Base-by-base conservation (phyloP, 2,797 vertebrate species). In the Diglossa cyanea region DNA sequence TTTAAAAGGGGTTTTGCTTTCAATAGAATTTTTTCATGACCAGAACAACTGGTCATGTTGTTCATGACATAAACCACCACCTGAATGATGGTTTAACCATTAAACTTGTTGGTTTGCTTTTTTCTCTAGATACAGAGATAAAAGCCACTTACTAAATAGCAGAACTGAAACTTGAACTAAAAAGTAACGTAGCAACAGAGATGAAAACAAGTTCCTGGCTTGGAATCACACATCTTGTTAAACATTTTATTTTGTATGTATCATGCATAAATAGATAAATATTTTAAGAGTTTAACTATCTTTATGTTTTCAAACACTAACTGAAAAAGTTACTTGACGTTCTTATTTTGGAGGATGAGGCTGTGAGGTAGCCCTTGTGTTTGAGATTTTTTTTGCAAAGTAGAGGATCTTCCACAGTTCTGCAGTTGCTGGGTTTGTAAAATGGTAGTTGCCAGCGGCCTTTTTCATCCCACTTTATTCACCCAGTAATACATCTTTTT, bases 401-500 rank as follows among this genome's bases (percentile, higher is more conserved):
- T 30, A 53, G 33, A 60, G 28, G 31, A 24, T 40, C 15, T 85
- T 78, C 40, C 37, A 58, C 25, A 72, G 3, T 11, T 88, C 33
- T 66, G 21, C 13, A 51, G 7, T 75, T 77, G 37, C n/a, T 1
- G 2, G 2, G 2, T 55, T 81, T 73, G 12, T 71, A 31, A 65
- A 65, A 58, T 30, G 44, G 33, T 48, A 90, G 25, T n/a, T 65
- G 76, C 13, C 26, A 90, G 44, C 15, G 58, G 40, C 33, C 31
- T 88, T 67, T 39, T 61, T 57, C 33, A 86, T 66, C 37, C 24
- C 12, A 53, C 28, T 77, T 95, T 50, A 35, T 71, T 76, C 48
- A 83, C 25, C 19, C 15, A 14, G 24, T 63, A 86, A 81, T 87
- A 30, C 72, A 70, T 90, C 54, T 93, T 95, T 51, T 86, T 57